These are phyloP conservation scores for Salmo trutta DNA, from an alignment of 2,797 vertebrate genomes.

Conservation along the genomic window DNA sequence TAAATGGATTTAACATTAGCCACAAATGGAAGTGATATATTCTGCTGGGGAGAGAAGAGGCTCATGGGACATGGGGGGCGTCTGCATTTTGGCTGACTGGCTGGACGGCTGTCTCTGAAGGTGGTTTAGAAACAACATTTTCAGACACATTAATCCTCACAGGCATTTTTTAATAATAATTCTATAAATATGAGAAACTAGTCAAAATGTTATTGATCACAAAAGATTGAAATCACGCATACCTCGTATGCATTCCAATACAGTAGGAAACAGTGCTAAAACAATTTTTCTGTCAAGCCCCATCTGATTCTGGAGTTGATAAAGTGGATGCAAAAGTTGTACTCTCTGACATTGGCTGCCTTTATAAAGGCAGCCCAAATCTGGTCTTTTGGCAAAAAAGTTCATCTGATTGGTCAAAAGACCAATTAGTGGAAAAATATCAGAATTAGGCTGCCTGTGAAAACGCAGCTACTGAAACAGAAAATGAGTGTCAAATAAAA, in stretches of 20 bases:
- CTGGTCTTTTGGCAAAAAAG: not conserved
- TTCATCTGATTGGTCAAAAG: not conserved
- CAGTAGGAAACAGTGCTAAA: not conserved
- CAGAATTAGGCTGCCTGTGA: not conserved
- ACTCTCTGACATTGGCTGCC: not conserved
- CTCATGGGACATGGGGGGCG: slow-evolving; percentile 34
- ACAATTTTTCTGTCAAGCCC: not conserved
- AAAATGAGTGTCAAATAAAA: too few relatives aligned
- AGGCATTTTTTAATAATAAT: too few relatives aligned
- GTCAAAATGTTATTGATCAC: not conserved
- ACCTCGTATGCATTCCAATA: not conserved
- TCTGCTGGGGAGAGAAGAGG: slow-evolving; percentile 34
- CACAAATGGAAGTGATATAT: slow-evolving; percentile 59
- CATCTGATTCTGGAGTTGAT: not conserved
- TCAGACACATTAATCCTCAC: slow-evolving; percentile 32
- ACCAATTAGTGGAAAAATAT: not conserved
- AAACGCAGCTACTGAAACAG: too few relatives aligned
- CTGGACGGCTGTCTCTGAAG: not conserved
- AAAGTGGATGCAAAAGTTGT: not conserved
- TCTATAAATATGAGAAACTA: slow-evolving; percentile 10
- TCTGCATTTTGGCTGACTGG: slow-evolving; percentile 3
- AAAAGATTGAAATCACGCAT: not conserved
- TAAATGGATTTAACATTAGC: slow-evolving; percentile 62
- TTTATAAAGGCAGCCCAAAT: not conserved
- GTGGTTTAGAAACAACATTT: slow-evolving; percentile 34